Conservation (phyloP, 2,888 invertebrate genomes). For the Vesta saturnalis region DNA sequence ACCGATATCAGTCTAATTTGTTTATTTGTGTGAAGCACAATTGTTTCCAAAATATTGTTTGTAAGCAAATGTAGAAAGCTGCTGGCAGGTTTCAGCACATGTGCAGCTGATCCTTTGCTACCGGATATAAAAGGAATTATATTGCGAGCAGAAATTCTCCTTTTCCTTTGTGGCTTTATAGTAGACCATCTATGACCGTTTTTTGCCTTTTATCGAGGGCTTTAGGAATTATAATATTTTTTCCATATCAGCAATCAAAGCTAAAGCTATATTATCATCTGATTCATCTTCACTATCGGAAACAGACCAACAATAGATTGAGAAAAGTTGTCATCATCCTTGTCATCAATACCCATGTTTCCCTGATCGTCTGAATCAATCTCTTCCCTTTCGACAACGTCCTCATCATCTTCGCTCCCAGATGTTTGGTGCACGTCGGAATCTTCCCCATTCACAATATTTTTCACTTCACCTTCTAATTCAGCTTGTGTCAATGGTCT, state of each 20-base stretch:
- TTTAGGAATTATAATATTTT: neutral
- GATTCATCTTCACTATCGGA: neutral
- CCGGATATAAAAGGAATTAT: conserved; percentile 8
- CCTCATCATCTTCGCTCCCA: neutral
- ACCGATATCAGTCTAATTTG: neutral
- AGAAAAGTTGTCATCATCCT: neutral
- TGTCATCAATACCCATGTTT: neutral
- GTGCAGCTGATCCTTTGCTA: neutral
- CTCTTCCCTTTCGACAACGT: neutral
- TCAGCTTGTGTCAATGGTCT: no score
- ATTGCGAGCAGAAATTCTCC: neutral
- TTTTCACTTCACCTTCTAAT: neutral
- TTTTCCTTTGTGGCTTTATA: neutral
- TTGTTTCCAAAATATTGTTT: no score
- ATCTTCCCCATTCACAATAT: neutral
- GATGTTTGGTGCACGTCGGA: neutral
- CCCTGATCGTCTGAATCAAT: no score
- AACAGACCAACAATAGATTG: neutral
- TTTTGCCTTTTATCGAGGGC: conserved; percentile 7
- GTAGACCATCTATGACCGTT: conserved; percentile 12
- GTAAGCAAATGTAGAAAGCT: neutral
- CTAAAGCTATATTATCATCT: neutral
- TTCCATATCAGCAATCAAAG: neutral
- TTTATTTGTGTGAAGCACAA: conserved; percentile 11
- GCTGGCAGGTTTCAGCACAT: neutral